phyloP scores from a whole-genome alignment of 1,140 invertebrate species.

The Drosophila leontia region DNA sequence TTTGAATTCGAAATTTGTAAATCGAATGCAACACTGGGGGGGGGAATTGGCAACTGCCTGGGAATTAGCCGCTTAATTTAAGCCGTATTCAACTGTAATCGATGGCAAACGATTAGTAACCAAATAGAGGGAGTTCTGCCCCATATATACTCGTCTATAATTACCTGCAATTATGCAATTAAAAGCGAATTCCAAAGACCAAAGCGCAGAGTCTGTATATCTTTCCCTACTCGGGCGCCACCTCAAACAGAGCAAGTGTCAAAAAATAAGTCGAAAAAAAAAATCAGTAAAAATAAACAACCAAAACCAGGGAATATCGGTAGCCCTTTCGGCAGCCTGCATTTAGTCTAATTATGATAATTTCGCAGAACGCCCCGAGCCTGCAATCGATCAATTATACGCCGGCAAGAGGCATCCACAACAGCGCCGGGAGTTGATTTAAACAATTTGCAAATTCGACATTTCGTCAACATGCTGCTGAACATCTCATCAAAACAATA shows the following conservation, averaged over 20 bases:
- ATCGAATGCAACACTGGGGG: neutral
- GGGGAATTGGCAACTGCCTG: neutral
- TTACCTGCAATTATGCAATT: constrained; percentile 40
- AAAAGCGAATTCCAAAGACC: constrained; percentile 7
- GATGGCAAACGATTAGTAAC: constrained; percentile 9
- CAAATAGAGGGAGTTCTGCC: neutral
- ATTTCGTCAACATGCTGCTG: constrained; percentile 81
- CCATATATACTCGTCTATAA: constrained; percentile 1
- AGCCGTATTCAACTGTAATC: constrained; percentile 13
- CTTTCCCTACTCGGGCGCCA: constrained; percentile 24
- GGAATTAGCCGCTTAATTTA: constrained; percentile 27
- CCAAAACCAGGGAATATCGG: constrained; percentile 1
- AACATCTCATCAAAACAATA: constrained; percentile 83
- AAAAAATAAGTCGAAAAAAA: neutral
- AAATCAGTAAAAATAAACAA: neutral
- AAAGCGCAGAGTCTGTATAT: constrained; percentile 7
- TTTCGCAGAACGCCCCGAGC: constrained; percentile 63
- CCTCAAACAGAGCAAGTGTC: constrained; percentile 30
- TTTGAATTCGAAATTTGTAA: constrained; percentile 21
- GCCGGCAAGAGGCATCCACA: neutral
- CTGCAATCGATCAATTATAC: constrained; percentile 82
- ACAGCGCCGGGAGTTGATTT: constrained; percentile 52
- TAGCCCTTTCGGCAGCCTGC: constrained; percentile 44
- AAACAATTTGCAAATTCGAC: constrained; percentile 83
- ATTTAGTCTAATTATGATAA: constrained; percentile 83